Conservation (phyloP, 2,888 invertebrate species). For the Drosophila lutescens region DNA sequence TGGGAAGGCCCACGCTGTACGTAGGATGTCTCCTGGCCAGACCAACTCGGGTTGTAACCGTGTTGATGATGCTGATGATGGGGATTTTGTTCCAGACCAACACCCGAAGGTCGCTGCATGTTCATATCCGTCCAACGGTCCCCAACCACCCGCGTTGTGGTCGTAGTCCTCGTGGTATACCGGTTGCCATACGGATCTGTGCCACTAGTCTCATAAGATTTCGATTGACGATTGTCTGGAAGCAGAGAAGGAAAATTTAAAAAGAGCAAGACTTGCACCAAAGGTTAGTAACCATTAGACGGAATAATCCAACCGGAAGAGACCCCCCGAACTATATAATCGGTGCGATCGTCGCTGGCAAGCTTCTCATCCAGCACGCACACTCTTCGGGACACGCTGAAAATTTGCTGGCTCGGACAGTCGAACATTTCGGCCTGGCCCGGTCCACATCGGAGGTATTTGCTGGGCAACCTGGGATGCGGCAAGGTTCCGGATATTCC, state of each 20-base stretch:
- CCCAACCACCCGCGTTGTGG: conserved; percentile 29
- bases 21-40: conserved; percentile 62
- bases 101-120: conserved; percentile 76
- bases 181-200: conserved; percentile 34
- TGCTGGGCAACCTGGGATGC: conserved; percentile 86
- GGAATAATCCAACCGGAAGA: conserved; percentile 45
- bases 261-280: background rate
- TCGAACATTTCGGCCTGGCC: conserved; percentile 85
- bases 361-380: conserved; percentile 87
- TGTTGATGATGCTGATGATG: conserved; percentile 15
- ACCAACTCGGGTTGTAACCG: conserved; percentile 44
- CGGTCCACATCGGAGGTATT: conserved; percentile 87
- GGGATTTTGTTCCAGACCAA: conserved; percentile 43
- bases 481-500: conserved; percentile 58
- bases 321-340: conserved; percentile 30
- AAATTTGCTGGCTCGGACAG: conserved; percentile 85
- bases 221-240: conserved; percentile 62
- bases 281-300: conserved; percentile 67
- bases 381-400: conserved; percentile 84
- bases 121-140: conserved; percentile 82
- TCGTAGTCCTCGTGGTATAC: conserved; percentile 41
- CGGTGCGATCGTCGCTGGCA: conserved; percentile 54
- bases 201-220: conserved; percentile 30
- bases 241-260: conserved; percentile 15
- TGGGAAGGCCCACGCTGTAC: conserved; percentile 62